A percentile compares a stretch with the other conserved stretches of the same genome.
phyloP scores from a whole-genome alignment of 2,113 vertebrate species.

The Alectura lathami region DNA sequence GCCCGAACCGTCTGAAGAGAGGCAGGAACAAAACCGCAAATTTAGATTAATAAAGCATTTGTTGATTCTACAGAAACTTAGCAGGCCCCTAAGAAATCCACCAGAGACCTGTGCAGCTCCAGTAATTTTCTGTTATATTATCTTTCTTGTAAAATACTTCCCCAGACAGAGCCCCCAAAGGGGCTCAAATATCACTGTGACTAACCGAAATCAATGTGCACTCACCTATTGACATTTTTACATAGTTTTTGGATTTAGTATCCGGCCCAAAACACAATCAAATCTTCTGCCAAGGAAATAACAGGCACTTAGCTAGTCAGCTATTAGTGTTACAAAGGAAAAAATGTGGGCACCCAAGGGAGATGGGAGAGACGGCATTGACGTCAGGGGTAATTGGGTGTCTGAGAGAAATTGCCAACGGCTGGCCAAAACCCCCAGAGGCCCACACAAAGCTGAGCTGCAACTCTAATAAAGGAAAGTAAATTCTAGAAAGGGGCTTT shows the following conservation, averaged over 20 bases:
- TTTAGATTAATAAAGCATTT: slow-evolving; percentile 87
- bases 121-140: slow-evolving; percentile 88
- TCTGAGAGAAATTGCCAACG: slow-evolving; percentile 94
- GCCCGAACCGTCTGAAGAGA: slow-evolving; percentile 75
- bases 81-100: slow-evolving; percentile 84
- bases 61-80: slow-evolving; percentile 87
- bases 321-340: slow-evolving; percentile 88
- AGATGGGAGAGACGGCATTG: slow-evolving; percentile 92
- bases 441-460: slow-evolving; percentile 81
- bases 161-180: slow-evolving; percentile 81
- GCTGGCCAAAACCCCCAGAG: slow-evolving; percentile 89
- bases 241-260: slow-evolving; percentile 88
- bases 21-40: slow-evolving; percentile 84
- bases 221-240: slow-evolving; percentile 88
- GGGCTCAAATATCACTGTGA: slow-evolving; percentile 87
- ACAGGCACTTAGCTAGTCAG: slow-evolving; percentile 87
- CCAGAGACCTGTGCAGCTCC: slow-evolving; percentile 81
- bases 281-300: slow-evolving; percentile 86
- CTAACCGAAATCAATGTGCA: slow-evolving; percentile 86
- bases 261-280: slow-evolving; percentile 85
- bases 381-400: slow-evolving; percentile 95
- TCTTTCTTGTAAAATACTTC: slow-evolving; percentile 86
- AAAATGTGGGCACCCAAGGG: slow-evolving; percentile 94
- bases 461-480: slow-evolving; percentile 89
- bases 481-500: slow-evolving; percentile 86